phyloP scores from a whole-genome alignment of 2,888 invertebrate genomes.

The Hyposoter didymator region DNA sequence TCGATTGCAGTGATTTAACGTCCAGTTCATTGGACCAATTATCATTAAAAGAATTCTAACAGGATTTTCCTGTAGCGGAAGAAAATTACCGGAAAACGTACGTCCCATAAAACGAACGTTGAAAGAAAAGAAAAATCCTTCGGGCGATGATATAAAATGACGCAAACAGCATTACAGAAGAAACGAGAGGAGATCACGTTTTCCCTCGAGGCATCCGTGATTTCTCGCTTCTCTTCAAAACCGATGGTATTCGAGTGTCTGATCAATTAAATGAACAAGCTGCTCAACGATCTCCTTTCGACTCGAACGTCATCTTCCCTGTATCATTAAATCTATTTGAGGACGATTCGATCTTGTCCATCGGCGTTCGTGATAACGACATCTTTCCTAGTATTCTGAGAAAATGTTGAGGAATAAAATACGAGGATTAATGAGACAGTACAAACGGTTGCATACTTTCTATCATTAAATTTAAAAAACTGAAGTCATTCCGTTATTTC shows the following conservation, averaged over 20 bases:
- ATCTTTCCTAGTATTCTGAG: not conserved
- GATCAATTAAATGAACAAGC: conserved; percentile 32
- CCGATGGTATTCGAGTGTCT: conserved; percentile 30
- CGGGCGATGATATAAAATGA: not conserved
- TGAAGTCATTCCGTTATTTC: not conserved
- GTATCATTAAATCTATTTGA: conserved; percentile 14
- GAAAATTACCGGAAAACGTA: not conserved
- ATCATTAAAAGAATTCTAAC: not conserved
- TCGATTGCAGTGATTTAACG: no score
- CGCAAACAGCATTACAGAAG: conserved; percentile 12
- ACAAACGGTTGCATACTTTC: not conserved
- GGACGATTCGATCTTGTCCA: conserved; percentile 2
- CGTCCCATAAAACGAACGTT: not conserved
- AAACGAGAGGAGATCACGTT: not conserved
- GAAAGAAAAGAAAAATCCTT: conserved; percentile 1
- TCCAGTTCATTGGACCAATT: not conserved
- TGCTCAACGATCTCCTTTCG: conserved; percentile 3
- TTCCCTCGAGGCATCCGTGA: conserved; percentile 2
- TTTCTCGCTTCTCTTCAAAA: conserved; percentile 8
- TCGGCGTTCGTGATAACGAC: not conserved
- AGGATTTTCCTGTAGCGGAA: not conserved
- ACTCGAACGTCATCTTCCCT: conserved; percentile 38
- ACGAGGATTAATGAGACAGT: not conserved
- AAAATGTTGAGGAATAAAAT: not conserved
- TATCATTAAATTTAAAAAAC: not conserved